Base-by-base conservation (phyloP, 2,113 vertebrate genomes). In the Galemys pyrenaicus region DNA sequence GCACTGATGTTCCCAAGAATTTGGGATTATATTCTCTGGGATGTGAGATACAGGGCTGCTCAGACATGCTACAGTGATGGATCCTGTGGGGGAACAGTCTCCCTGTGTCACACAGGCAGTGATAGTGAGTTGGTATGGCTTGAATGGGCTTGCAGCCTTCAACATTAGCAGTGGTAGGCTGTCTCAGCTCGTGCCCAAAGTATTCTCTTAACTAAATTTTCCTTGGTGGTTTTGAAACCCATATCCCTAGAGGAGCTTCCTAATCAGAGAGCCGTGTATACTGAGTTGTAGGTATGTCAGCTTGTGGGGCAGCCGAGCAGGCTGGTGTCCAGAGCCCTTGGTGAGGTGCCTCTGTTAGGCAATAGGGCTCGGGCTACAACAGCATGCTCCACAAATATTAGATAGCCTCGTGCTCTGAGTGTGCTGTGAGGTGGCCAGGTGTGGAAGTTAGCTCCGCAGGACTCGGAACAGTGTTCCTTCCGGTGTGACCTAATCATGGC, bases 91-190 rank as follows among this genome's bases (percentile, higher is more conserved):
- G 54, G 51, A 56, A 32, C n/a, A 62, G 11, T 70, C 67, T 81
- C 82, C 17, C 58, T 58, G 17, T 62, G 26, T 67, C 75, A 65
- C 3, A 22, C 6, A 54, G 11, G 51, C 30, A 39, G 67, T 87
- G 65, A 67, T 79, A 81, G 73, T 73, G 58, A 92, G 70, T 91
- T 41, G 20, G 20, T 92, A 5, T 60, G 56, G 86, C 62, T 91
- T 75, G 39, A 41, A 5, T 22, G 84, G 73, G 41, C 65, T 94
- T 67, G 16, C 15, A 58, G 22, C 56, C 51, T 58, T 32, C 11
- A 24, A 44, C 28, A 74, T 71, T 16, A 67, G 89, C 22, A 41
- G 17, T 87, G 37, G 56, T 94, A 10, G 37, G 70, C 74, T 86
- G 15, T 54, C 17, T 16, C 41, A 37, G 20, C 71, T 74, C 49